Base-by-base conservation (phyloP, 2,888 invertebrate species). In the Harpalus rufipes region DNA sequence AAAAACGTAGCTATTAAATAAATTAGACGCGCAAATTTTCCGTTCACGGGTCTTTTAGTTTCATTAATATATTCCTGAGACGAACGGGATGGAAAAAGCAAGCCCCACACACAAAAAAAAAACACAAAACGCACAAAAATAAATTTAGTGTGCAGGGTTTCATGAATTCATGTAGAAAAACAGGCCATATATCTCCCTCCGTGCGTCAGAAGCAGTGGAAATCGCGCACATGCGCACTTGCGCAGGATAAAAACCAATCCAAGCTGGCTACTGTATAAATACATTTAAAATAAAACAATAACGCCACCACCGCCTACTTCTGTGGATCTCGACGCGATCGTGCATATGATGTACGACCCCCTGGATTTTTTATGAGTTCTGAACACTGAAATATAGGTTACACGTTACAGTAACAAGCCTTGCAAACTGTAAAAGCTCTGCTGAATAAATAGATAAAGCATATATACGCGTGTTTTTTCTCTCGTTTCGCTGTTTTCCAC, bases 161-260 rank as follows among this genome's bases (percentile, higher is more conserved):
- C 84, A 84, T 84, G 87, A 87, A 88, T 87, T 87, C 87, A 86
- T 87, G 86, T 87, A 87, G 88, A 88, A 88, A 89, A 88, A 88
- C 87, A 88, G 87, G 88, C 88, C 87, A 88, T 88, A 88, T 88
- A 88, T 88, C 88, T 88, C 87, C 87, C 86, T 85, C 88, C 87
- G 83, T 65, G 61, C 79, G 79, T 80, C 61, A 80, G 79, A 16
- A 68, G 25, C 81, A 81, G 51, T 44, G 56, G 44, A 81, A 56
- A 82, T 25, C 7, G 7, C 41, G 74, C 74, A 41, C 83, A 76
- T 74, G 83, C 83, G 74, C 83, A 12, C 44, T 51, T 32, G 32
- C 32, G 6, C 32, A 14, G 39, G 25, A 8, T 61, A 44, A 44
- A 41, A 74, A 74, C 82, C 68, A 74, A 82, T 82, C 82, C 80